Conservation (phyloP, 2,888 invertebrate species). For the Mesorhabditis spiculigera region DNA sequence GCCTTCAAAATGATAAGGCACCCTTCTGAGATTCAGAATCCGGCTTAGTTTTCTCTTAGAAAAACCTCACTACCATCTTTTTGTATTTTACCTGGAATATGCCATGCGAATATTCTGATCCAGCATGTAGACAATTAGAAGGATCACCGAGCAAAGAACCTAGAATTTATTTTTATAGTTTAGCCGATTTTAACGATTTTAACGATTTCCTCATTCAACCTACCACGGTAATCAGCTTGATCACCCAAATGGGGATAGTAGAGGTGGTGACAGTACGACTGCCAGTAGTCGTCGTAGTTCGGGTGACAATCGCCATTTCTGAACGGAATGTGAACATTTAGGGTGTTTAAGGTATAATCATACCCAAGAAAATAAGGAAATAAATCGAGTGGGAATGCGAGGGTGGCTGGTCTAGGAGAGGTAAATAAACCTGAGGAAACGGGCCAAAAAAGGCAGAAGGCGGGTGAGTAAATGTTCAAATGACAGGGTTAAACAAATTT, state of each 20-base stretch:
- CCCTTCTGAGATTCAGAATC: no score
- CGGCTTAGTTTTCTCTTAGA: no score
- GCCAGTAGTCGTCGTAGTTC: constrained; percentile 7
- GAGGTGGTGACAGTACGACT: constrained; percentile 7
- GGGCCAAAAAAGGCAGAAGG: no score
- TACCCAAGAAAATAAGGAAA: no score
- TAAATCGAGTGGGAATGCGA: no score
- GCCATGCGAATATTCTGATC: background rate
- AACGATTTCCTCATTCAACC: background rate
- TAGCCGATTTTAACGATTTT: background rate
- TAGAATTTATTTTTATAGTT: background rate
- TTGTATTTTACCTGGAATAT: background rate
- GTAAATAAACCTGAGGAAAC: no score
- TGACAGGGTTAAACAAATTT: no score
- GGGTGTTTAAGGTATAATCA: no score
- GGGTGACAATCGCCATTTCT: constrained; percentile 12
- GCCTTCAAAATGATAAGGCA: no score
- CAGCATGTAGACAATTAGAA: background rate
- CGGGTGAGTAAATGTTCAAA: no score
- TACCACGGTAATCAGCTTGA: constrained; percentile 15
- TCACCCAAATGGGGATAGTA: constrained; percentile 14
- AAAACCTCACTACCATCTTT: no score
- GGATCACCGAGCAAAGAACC: background rate
- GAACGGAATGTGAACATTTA: background rate
- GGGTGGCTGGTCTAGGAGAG: no score